These are phyloP conservation scores for Macrotis lagotis DNA, from an alignment of 2,113 vertebrate genomes.

Conservation along the genomic window DNA sequence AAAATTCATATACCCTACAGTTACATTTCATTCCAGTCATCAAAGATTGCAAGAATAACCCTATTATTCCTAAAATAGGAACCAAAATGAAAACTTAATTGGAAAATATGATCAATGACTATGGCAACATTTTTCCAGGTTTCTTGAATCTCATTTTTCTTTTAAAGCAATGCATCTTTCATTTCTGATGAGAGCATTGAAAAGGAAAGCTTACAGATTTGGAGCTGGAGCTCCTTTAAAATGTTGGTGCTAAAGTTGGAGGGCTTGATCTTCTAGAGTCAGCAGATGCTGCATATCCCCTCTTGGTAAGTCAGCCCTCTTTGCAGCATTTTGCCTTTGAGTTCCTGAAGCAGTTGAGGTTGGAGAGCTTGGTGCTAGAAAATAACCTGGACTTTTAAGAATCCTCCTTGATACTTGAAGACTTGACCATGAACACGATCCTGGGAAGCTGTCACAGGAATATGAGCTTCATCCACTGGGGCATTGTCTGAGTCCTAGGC, in stretches of 20 bases:
- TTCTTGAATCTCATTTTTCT: constrained; percentile 52
- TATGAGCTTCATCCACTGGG: constrained; percentile 91
- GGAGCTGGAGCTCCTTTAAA: constrained; percentile 87
- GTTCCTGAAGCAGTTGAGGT: constrained; percentile 85
- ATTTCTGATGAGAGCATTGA: constrained; percentile 90
- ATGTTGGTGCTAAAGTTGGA: constrained; percentile 86
- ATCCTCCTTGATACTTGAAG: constrained; percentile 81
- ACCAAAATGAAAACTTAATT: background rate
- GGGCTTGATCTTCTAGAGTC: constrained; percentile 84
- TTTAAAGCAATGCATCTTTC: constrained; percentile 93
- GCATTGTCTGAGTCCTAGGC: constrained; percentile 96
- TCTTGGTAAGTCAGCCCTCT: constrained; percentile 85
- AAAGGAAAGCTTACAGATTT: constrained; percentile 87
- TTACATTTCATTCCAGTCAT: background rate
- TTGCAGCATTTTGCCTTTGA: constrained; percentile 80
- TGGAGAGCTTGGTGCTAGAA: constrained; percentile 86
- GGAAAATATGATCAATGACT: background rate
- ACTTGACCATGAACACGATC: constrained; percentile 96
- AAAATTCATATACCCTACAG: background rate
- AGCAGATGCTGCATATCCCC: constrained; percentile 83
- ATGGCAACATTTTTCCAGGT: background rate
- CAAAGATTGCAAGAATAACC: background rate
- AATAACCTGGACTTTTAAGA: constrained; percentile 75
- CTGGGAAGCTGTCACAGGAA: constrained; percentile 92
- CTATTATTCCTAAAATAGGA: background rate